These are phyloP conservation scores for Thyatira batis DNA, from an alignment of 2,888 invertebrate genomes.

Conservation along the genomic window DNA sequence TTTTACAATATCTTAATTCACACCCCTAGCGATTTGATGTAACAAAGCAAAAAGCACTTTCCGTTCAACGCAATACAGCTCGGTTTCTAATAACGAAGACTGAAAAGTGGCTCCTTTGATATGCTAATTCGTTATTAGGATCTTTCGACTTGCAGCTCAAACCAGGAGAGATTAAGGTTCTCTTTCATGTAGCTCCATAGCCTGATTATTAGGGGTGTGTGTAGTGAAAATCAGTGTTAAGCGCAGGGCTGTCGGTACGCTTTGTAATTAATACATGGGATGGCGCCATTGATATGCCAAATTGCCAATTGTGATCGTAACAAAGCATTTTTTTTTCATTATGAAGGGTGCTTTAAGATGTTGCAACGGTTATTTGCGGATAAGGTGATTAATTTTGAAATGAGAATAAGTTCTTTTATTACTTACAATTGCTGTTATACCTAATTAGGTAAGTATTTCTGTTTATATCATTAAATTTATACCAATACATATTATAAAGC, in stretches of 20 bases:
- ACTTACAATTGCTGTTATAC: background rate
- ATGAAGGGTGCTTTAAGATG: conserved; percentile 28
- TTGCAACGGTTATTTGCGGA: conserved; percentile 17
- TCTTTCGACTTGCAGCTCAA: conserved; percentile 38
- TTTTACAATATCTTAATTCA: conserved; percentile 77
- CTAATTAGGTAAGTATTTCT: background rate
- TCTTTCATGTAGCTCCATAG: conserved; percentile 18
- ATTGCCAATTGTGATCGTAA: conserved; percentile 59
- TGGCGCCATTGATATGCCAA: conserved; percentile 74
- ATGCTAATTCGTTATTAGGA: conserved; percentile 54
- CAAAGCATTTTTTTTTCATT: conserved; percentile 34
- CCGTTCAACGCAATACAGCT: conserved; percentile 12
- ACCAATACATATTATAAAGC: no score
- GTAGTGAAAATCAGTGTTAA: conserved; percentile 64
- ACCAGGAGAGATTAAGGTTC: conserved; percentile 17
- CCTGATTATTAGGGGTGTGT: conserved; percentile 59
- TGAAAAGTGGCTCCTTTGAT: conserved; percentile 45
- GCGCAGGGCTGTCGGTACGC: conserved; percentile 61
- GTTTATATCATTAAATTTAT: no score
- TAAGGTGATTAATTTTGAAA: background rate
- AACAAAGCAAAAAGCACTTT: conserved; percentile 31
- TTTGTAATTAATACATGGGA: conserved; percentile 78
- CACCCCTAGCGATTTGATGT: conserved; percentile 64
- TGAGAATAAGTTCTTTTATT: background rate
- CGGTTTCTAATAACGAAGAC: conserved; percentile 21